Percentiles rank a stretch among this genome's conserved stretches.
Evolutionary conservation across 2,888 invertebrate species (phyloP).

Genomic region (Patella depressa): DNA sequence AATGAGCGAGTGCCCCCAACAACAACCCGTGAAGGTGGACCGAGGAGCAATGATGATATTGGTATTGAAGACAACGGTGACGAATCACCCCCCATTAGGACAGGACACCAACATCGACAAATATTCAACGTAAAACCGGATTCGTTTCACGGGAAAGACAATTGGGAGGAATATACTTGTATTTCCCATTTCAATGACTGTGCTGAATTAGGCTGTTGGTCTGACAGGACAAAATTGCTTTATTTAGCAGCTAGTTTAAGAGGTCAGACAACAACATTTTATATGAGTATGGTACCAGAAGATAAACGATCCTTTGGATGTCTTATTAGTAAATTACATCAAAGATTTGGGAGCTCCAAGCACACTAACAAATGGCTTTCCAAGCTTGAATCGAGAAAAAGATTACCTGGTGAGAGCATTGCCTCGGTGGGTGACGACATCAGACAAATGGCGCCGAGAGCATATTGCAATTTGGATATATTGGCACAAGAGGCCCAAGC

Average conservation of each 20-base stretch:
- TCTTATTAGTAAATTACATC: neutral
- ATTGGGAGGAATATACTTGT: slow-evolving; percentile 18
- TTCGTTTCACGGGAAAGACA: neutral
- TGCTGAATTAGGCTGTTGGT: too few relatives aligned
- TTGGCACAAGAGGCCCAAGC: neutral
- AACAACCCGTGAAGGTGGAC: too few relatives aligned
- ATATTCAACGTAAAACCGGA: neutral
- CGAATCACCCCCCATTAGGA: too few relatives aligned
- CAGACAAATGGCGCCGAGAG: too few relatives aligned
- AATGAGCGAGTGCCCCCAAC: too few relatives aligned
- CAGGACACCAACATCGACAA: too few relatives aligned
- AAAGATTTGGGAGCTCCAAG: neutral
- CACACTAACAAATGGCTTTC: neutral
- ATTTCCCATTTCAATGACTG: slow-evolving; percentile 15
- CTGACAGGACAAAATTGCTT: neutral
- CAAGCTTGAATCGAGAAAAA: neutral
- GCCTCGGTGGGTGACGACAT: too few relatives aligned
- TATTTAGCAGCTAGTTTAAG: slow-evolving; percentile 7
- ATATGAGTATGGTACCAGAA: neutral
- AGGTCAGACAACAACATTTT: neutral
- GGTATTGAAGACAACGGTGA: too few relatives aligned
- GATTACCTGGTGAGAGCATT: neutral
- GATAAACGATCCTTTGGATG: neutral
- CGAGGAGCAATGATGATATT: too few relatives aligned
- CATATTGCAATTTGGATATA: neutral